phyloP scores from a whole-genome alignment of 2,888 invertebrate species.

The Orchesellides sinensis region DNA sequence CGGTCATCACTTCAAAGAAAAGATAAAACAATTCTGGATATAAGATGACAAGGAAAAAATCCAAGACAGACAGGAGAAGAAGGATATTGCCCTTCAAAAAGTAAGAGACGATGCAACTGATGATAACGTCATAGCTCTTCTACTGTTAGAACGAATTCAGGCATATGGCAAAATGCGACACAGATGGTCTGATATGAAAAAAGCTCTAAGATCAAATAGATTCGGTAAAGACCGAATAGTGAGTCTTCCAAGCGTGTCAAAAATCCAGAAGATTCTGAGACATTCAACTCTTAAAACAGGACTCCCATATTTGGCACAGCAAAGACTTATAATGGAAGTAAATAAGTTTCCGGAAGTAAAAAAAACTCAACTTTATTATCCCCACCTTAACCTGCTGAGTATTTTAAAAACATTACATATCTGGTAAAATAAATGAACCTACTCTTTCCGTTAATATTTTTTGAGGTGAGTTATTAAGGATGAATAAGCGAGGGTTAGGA shows the following conservation, averaged over 20 bases:
- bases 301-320: neutral
- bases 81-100: neutral
- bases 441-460: too few relatives aligned
- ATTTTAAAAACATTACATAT: too few relatives aligned
- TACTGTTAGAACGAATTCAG: constrained; percentile 33
- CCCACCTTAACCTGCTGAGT: too few relatives aligned
- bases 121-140: neutral
- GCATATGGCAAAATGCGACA: constrained; percentile 1
- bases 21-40: neutral
- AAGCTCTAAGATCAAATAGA: constrained; percentile 22
- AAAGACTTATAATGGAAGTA: constrained; percentile 30
- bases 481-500: too few relatives aligned
- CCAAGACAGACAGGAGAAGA: neutral
- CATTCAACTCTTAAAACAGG: constrained; percentile 27
- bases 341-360: neutral
- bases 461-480: too few relatives aligned
- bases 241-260: neutral
- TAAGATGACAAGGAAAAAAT: neutral
- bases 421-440: too few relatives aligned
- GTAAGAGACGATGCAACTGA: neutral
- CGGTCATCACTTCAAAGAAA: neutral
- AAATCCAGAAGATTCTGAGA: constrained; percentile 20
- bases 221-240: constrained; percentile 7
- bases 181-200: constrained; percentile 27
- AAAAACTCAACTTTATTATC: too few relatives aligned